These are phyloP conservation scores for Oikopleura albicans DNA, from an alignment of 23 tunicate species.

Conservation along the genomic window DNA sequence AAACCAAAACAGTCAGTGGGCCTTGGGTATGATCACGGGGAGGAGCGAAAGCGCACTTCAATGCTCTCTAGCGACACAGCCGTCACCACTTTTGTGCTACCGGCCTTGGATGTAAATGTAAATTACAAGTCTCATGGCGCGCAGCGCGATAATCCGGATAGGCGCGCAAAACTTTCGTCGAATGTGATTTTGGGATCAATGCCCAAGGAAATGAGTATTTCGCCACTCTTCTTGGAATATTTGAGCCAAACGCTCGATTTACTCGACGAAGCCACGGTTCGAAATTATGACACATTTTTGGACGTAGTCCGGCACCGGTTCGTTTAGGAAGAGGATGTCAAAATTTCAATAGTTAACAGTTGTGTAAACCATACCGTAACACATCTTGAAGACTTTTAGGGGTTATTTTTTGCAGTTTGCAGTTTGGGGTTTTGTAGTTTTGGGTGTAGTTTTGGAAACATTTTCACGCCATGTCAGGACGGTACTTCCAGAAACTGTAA, in stretches of 20 bases:
- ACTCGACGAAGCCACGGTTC: neutral
- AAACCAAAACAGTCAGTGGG: neutral
- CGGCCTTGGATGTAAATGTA: constrained; percentile 49
- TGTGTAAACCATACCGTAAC: no score
- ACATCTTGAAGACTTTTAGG: no score
- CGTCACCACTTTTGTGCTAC: constrained; percentile 40
- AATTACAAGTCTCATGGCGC: constrained; percentile 42
- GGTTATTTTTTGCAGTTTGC: no score
- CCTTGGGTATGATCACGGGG: neutral
- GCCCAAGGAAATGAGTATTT: constrained; percentile 42
- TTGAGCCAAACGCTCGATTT: constrained; percentile 46
- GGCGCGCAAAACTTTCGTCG: neutral
- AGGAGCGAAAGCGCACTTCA: neutral
- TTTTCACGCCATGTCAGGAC: no score
- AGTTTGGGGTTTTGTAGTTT: no score
- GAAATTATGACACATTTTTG: no score
- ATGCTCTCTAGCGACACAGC: constrained; percentile 18
- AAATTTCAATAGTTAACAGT: no score
- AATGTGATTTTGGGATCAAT: neutral
- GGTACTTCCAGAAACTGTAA: no score
- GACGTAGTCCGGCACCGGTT: no score
- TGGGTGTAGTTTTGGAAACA: no score
- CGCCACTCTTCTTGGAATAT: constrained; percentile 69
- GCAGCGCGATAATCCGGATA: neutral
- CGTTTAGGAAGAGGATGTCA: no score